These are phyloP conservation scores for Dermochelys coriacea DNA, from an alignment of 2,797 vertebrate genomes.

Conservation along the genomic window DNA sequence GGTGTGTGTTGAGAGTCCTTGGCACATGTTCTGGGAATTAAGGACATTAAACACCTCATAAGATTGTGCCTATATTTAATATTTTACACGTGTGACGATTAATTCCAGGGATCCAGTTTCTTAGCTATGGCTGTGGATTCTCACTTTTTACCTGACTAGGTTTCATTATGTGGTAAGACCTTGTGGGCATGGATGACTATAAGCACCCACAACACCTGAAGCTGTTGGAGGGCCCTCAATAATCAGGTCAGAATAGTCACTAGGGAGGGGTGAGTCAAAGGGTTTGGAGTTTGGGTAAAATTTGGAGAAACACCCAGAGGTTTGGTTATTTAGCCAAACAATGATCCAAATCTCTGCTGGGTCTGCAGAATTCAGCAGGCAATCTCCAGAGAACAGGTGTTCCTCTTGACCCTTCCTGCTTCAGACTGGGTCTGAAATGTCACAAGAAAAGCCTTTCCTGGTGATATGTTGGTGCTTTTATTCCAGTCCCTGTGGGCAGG, in stretches of 20 bases:
- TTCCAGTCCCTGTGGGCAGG: neutral
- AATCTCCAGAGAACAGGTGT: conserved; percentile 9
- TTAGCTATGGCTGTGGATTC: neutral
- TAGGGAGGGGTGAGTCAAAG: neutral
- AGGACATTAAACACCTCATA: neutral
- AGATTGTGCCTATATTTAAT: neutral
- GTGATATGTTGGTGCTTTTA: neutral
- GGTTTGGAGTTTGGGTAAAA: neutral
- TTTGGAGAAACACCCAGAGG: neutral
- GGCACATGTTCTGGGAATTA: neutral
- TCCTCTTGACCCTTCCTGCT: neutral
- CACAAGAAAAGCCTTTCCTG: neutral
- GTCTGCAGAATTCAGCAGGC: conserved; percentile 53
- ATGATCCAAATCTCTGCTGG: neutral
- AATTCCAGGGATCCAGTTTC: neutral
- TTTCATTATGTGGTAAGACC: neutral
- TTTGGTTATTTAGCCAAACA: neutral
- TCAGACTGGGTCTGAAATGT: neutral
- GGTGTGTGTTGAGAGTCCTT: neutral
- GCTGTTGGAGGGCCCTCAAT: neutral
- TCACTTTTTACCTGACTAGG: no score
- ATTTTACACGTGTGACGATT: neutral
- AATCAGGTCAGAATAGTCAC: neutral
- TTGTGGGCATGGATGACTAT: no score
- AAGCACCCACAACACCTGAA: neutral